phyloP scores from a whole-genome alignment of 2,113 vertebrate genomes.

The Arothron firmamentum region DNA sequence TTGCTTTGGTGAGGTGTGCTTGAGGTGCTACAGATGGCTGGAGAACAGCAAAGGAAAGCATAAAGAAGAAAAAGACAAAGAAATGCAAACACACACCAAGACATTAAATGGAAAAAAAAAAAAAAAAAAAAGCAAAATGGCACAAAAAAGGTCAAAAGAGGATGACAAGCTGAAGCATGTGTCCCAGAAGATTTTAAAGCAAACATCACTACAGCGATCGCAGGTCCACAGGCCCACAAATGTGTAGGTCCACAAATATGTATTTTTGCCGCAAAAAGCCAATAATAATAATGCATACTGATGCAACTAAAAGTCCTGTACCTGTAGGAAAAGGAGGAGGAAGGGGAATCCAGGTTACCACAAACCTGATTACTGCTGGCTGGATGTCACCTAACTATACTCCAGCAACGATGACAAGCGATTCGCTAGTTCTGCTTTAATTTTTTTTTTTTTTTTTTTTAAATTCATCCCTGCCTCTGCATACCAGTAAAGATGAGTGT shows the following conservation, averaged over 20 bases:
- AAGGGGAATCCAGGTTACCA: constrained; percentile 2
- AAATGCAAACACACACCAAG: constrained; percentile 8
- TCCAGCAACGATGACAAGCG: neutral
- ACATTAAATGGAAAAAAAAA: constrained; percentile 14
- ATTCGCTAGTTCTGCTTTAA: constrained; percentile 2
- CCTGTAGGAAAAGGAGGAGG: neutral
- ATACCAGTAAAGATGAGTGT: constrained; percentile 99
- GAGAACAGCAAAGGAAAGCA: constrained; percentile 50
- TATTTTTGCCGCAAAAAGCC: constrained; percentile 3
- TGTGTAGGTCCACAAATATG: neutral
- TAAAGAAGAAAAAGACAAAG: constrained; percentile 53
- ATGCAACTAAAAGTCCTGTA: too few relatives aligned
- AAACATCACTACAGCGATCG: constrained; percentile 33
- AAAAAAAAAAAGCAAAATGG: constrained; percentile 39
- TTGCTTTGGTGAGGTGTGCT: constrained; percentile 42
- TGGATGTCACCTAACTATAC: neutral
- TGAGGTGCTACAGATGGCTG: constrained; percentile 66
- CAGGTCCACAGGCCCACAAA: constrained; percentile 9
- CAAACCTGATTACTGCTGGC: neutral
- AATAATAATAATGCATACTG: neutral
- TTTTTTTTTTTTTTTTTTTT: constrained; percentile 12
- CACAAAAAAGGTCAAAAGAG: constrained; percentile 48
- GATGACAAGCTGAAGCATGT: constrained; percentile 61
- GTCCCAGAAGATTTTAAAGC: constrained; percentile 57
- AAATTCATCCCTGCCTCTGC: constrained; percentile 72